Base-by-base conservation (phyloP, 2,113 vertebrate genomes). In the Tiliqua scincoides region DNA sequence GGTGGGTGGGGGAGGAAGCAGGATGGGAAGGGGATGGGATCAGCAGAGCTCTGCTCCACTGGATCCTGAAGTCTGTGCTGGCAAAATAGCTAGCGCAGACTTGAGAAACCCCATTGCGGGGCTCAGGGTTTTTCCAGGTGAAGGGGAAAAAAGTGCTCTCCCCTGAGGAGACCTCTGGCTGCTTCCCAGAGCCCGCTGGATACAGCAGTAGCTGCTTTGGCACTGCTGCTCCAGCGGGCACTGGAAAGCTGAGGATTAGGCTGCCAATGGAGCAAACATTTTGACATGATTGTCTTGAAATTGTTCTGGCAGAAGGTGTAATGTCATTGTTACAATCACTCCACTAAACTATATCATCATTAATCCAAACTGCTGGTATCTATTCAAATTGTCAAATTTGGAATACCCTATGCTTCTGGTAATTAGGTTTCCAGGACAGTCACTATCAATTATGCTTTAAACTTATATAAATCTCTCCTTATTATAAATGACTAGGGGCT, bases 361-460 rank as follows among this genome's bases (percentile, higher is more conserved):
- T n/a, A 12, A 86, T 40, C 78, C 82, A 87, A 91, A 91, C 48
- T 67, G 15, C 10, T 85, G 91, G 54, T 74, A 87, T 74, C 73
- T 79, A 78, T 90, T 83, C 65, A 90, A 89, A 85, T 84, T 79
- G 89, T 43, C 27, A 68, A 93, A 82, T 9, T 30, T 79, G 40
- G 32, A 85, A 85, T 73, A 83, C 12, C 85, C 87, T 73, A 81
- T 72, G 67, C 2, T 86, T 54, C 2, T 85, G 30, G 32, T 91
- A 88, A 92, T 91, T 83, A 83, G 57, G n/a, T 20, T 59, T 71
- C 40, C 52, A 87, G 21, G 25, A 83, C 62, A 73, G 32, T 71
- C 63, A 83, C 75, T n/a, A 88, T 89, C 80, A 89, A 72, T 83
- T 72, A 88, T 11, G 48, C 30, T 90, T 88, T 68, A 85, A n/a